Evolutionary conservation across 2,888 invertebrate genomes (phyloP).

Genomic region (Thereva unica): DNA sequence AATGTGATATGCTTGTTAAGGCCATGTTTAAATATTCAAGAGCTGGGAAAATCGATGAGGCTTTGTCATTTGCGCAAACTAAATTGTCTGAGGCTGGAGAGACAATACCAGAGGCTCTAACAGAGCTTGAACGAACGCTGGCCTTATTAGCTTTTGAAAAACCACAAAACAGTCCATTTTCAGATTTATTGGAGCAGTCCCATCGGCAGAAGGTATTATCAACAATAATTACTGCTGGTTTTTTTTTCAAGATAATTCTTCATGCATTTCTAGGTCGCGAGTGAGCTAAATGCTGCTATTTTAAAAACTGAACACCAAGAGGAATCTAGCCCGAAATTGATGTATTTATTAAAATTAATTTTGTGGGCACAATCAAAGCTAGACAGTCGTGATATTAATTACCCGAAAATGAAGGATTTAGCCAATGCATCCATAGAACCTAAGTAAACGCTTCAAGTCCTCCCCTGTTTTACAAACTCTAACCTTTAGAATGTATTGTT

Average conservation of each 20-base stretch:
- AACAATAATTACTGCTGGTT: background rate
- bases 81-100: conserved; percentile 85
- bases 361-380: conserved; percentile 96
- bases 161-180: conserved; percentile 92
- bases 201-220: conserved; percentile 84
- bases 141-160: conserved; percentile 96
- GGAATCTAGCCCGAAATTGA: conserved; percentile 87
- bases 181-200: conserved; percentile 88
- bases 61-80: conserved; percentile 83
- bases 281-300: conserved; percentile 97
- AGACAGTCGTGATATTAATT: conserved; percentile 92
- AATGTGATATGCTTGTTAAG: background rate
- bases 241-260: conserved; percentile 3
- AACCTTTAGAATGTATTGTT: conserved; percentile 4
- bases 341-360: conserved; percentile 87
- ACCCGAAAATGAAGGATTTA: conserved; percentile 93
- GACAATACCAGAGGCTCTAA: conserved; percentile 68
- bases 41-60: conserved; percentile 79
- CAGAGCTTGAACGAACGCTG: conserved; percentile 89
- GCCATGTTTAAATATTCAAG: conserved; percentile 50
- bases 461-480: conserved; percentile 10
- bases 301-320: conserved; percentile 91
- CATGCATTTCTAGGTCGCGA: conserved; percentile 73
- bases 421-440: conserved; percentile 79
- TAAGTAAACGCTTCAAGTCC: conserved; percentile 42